Base-by-base conservation (phyloP, 2,888 invertebrate genomes). In the Lochmaea capreae region DNA sequence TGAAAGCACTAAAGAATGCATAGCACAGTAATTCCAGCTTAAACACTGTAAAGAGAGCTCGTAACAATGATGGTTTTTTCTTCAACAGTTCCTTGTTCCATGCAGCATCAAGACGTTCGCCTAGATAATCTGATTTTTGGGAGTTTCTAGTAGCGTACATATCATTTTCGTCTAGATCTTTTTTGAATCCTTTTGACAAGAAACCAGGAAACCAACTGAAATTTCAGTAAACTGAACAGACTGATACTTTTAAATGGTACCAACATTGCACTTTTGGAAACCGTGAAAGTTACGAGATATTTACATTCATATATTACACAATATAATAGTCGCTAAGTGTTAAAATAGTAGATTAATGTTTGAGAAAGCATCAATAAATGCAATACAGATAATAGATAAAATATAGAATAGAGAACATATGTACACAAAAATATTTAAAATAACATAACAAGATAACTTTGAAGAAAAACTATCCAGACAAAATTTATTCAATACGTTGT, bases 141-240 rank as follows among this genome's bases (percentile, higher is more conserved):
- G 75, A 62, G 46, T 26, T 43, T 39, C 66, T 42, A 1, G 68
- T 71, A 58, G 57, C 46, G 52, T 87, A 89, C 46, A 90, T 83
- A 81, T 90, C 90, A 62, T 87, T 84, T 69, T 88, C 87, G 61
- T 85, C 86, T 54, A 90, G 81, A 71, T 89, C 89, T 66, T 86
- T 85, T 76, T 83, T 87, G 61, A 84, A 83, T 3, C 90, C 90
- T 78, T 87, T 87, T 54, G 83, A 81, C 78, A 90, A 89, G 33
- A 88, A 81, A 4, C 88, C 87, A 65, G 88, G 82, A 2, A 88
- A 83, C 89, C 89, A 90, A 82, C 89, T 89, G 33, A 33, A 33
- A 33, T 33, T 33, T 33, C 33, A 33, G 1, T 33, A 33, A 33
- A 33, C 79, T 67, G 86, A 84, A 61, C 4, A 62, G n/a, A 59